Base-by-base conservation (phyloP, 2,888 invertebrate species). In the Netelia virgata region DNA sequence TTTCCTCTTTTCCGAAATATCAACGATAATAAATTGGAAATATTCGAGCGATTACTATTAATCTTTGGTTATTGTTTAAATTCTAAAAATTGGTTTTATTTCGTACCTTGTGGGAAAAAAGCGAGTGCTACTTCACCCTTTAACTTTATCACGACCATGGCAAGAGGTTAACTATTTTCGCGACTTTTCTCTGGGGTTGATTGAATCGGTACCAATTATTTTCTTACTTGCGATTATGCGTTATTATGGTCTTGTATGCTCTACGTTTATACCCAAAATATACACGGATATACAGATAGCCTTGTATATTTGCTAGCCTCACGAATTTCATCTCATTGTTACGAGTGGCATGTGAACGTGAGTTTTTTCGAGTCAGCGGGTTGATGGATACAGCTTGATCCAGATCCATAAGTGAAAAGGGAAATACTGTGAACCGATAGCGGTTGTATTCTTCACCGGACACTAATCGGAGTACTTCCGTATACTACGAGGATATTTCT, bases 311-410 rank as follows among this genome's bases (percentile, higher is more conserved):
- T 72, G 53, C 63, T 10, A 53, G 16, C 20, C 55, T 64, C 55
- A 16, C 50, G 41, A 78, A 78, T 78, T 78, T 72, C 63, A 72
- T 78, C 55, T 64, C 70, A 23, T 64, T 78, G 70, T 70, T 78
- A 55, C 43, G 63, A 72, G 69, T 10, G n/a, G 3, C 43, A 61
- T 55, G 78, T 63, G 70, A 41, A 78, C 18, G 23, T 41, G 23
- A 16, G 63, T 55, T 20, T 36, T 20, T 41, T n/a, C 70, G 14
- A 57, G 72, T 41, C 20, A 41, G 53, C 53, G 5, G 28, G 28
- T 69, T 53, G 53, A 69, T 69, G 53, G 28, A n/a, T 16, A 14
- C 36, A 57, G 59, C 70, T 55, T n/a, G 16, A 57, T 20, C 16
- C 3, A 59, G 20, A 61, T 47, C 18, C 64, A 28, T 23, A 20